These are phyloP conservation scores for Naja naja DNA, from an alignment of 2,113 vertebrate genomes.

Conservation along the genomic window DNA sequence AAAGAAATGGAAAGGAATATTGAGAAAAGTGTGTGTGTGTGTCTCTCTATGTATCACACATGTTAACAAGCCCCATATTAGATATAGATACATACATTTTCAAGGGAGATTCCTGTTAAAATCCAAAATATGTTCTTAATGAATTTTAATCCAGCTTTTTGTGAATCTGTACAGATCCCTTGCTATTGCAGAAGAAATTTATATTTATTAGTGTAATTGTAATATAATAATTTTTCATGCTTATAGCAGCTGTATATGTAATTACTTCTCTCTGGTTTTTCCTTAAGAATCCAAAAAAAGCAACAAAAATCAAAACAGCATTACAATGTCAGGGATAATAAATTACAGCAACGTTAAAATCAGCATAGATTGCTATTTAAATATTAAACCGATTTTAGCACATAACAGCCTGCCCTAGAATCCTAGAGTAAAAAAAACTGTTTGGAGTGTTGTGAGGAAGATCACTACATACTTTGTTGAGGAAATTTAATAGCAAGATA, in stretches of 20 bases:
- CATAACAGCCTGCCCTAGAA: not conserved
- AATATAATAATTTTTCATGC: not conserved
- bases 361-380: not conserved
- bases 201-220: not conserved
- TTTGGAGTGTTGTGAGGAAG: not conserved
- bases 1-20: not conserved
- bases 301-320: not conserved
- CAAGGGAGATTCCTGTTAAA: not conserved
- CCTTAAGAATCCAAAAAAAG: not conserved
- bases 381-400: not conserved
- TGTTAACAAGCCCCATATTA: not conserved
- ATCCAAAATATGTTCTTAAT: not conserved
- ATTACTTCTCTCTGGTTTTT: not conserved
- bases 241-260: not conserved
- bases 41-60: too few species aligned
- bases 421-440: not conserved
- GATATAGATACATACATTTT: not conserved
- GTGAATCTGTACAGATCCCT: slow-evolving; percentile 28
- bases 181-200: slow-evolving; percentile 16
- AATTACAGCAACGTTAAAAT: not conserved
- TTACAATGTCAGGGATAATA: too few species aligned
- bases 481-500: not conserved
- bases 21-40: not conserved
- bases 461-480: not conserved
- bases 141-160: slow-evolving; percentile 27